Percentiles rank a stretch among this genome's conserved stretches.
Conservation (phyloP, 2,888 invertebrate species). For the Dryadula phaetusa region DNA sequence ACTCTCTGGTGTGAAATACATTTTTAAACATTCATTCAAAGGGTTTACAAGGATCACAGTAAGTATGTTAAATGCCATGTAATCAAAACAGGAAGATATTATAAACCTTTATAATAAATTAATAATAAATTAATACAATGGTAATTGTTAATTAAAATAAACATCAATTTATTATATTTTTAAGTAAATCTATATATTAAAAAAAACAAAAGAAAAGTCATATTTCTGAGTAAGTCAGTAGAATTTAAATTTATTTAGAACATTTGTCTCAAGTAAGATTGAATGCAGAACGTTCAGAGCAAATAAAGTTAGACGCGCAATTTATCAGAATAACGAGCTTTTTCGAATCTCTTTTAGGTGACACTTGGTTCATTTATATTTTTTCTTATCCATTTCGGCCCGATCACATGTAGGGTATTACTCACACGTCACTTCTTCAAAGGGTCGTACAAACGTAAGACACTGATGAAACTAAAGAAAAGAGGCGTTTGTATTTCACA, state of each 20-base stretch:
- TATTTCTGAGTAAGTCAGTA: conserved; percentile 13
- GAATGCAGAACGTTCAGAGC: conserved; percentile 60
- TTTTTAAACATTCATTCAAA: background rate
- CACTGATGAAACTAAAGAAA: conserved; percentile 13
- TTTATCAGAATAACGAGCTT: conserved; percentile 81
- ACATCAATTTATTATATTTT: background rate
- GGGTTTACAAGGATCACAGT: background rate
- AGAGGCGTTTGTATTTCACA: background rate
- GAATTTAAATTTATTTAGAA: conserved; percentile 41
- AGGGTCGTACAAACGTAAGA: conserved; percentile 28
- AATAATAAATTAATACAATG: background rate
- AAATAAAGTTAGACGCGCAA: conserved; percentile 71
- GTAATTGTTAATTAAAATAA: background rate
- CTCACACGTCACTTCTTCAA: conserved; percentile 67
- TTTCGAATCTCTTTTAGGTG: conserved; percentile 78
- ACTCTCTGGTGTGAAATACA: background rate
- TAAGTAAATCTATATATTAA: conserved; percentile 2
- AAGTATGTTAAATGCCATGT: background rate
- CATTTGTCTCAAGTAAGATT: conserved; percentile 62
- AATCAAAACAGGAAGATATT: background rate
- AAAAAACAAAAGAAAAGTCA: background rate
- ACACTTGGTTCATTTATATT: conserved; percentile 80
- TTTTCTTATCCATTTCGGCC: conserved; percentile 78
- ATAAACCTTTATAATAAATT: background rate
- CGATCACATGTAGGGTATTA: conserved; percentile 78